Evolutionary conservation across 2,888 invertebrate genomes (phyloP).

Genomic region (Drosophila buzzatii): DNA sequence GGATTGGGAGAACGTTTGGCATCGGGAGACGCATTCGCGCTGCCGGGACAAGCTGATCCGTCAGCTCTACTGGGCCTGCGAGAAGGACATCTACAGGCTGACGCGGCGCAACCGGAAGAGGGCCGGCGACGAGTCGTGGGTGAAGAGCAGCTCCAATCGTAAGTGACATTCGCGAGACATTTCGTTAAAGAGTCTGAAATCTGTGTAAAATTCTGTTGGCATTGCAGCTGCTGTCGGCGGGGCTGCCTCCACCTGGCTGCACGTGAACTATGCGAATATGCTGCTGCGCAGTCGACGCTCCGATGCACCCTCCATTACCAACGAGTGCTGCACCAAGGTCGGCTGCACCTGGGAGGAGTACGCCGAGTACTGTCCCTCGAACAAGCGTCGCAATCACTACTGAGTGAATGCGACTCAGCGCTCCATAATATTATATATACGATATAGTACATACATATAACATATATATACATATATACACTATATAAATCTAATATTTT

Average conservation of each 20-base stretch:
- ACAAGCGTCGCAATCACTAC: constrained; percentile 85
- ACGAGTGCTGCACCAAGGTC: constrained; percentile 87
- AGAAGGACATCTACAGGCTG: constrained; percentile 88
- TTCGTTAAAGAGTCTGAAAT: too few relatives aligned
- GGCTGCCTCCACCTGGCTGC: constrained; percentile 83
- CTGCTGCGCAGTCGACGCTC: constrained; percentile 79
- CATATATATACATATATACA: not conserved
- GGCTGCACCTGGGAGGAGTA: constrained; percentile 89
- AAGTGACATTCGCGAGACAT: constrained; percentile 18
- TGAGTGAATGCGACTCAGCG: constrained; percentile 18
- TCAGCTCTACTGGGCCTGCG: constrained; percentile 88
- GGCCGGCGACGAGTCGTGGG: constrained; percentile 48
- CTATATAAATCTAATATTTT: constrained; percentile 12
- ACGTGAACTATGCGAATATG: constrained; percentile 81
- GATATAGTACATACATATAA: not conserved
- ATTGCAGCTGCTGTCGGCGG: constrained; percentile 9
- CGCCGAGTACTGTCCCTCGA: constrained; percentile 88
- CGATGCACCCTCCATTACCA: constrained; percentile 86
- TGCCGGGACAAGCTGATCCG: constrained; percentile 87
- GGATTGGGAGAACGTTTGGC: constrained; percentile 88
- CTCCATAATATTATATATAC: constrained; percentile 4
- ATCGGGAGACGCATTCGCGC: constrained; percentile 87
- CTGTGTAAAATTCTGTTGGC: not conserved
- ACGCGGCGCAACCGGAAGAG: constrained; percentile 85
- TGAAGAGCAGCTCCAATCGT: constrained; percentile 57